A percentile compares a stretch with the other conserved stretches of the same genome.
phyloP scores from a whole-genome alignment of 2,113 vertebrate species.

The Urocitellus parryii region DNA sequence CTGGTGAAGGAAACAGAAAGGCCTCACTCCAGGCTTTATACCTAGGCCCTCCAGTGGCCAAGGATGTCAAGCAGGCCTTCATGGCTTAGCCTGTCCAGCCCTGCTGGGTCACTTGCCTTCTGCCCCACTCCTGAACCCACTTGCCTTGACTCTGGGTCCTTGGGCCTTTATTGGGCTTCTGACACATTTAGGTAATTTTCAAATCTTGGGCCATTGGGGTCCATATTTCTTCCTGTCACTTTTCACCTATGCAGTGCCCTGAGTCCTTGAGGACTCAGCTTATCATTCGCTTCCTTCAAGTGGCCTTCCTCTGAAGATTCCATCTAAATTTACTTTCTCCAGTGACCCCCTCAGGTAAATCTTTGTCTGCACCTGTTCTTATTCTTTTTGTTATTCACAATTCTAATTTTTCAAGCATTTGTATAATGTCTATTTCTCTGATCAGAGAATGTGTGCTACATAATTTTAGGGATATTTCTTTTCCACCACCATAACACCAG shows the following conservation, averaged over 20 bases:
- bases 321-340: neutral
- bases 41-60: neutral
- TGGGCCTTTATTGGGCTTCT: neutral
- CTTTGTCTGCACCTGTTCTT: neutral
- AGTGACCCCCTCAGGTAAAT: neutral
- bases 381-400: neutral
- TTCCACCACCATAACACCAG: neutral
- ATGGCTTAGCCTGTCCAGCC: neutral
- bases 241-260: neutral
- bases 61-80: neutral
- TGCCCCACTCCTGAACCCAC: neutral
- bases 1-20: neutral
- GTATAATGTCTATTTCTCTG: neutral
- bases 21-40: neutral
- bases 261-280: neutral
- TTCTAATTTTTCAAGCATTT: conserved; percentile 24
- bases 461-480: conserved; percentile 21
- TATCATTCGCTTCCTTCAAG: neutral
- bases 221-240: neutral
- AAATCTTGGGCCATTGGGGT: neutral
- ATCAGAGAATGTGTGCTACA: neutral
- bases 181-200: neutral
- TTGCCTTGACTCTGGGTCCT: neutral
- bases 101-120: neutral
- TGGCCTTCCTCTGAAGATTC: neutral